Percentiles rank a stretch among this genome's conserved stretches.
These are phyloP conservation scores for Pseudomugil gertrudae DNA, from an alignment of 2,797 vertebrate genomes.

Conservation along the genomic window DNA sequence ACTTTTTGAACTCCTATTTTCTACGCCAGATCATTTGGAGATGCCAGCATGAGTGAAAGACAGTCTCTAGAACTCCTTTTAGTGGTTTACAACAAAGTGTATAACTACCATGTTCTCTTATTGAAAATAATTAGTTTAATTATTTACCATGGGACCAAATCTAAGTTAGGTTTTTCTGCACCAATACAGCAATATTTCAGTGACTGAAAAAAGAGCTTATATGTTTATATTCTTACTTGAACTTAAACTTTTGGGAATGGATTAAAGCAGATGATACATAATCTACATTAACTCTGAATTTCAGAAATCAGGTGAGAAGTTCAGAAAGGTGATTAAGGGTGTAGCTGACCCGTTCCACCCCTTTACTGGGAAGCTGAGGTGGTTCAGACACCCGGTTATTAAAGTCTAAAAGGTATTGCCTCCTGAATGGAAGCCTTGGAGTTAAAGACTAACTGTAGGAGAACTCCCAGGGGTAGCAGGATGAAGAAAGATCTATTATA, in stretches of 20 bases:
- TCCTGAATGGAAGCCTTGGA: too few species aligned
- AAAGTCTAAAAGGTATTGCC: too few species aligned
- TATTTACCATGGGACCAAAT: neutral
- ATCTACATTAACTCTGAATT: neutral
- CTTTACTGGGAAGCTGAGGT: too few species aligned
- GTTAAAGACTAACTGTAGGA: too few species aligned
- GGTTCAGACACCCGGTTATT: too few species aligned
- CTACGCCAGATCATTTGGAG: neutral
- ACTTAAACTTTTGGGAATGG: neutral
- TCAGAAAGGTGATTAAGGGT: too few species aligned
- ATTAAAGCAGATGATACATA: neutral
- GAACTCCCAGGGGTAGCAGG: too few species aligned
- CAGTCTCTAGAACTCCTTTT: neutral
- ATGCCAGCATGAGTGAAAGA: neutral
- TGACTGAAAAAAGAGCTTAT: neutral
- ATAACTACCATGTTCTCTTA: too few species aligned
- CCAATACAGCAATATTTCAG: neutral
- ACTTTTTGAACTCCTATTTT: neutral
- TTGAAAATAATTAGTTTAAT: too few species aligned
- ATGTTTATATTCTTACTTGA: neutral
- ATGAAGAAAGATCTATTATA: too few species aligned
- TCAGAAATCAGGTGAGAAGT: too few species aligned
- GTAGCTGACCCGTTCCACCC: too few species aligned
- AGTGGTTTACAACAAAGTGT: neutral
- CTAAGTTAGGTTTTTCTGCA: neutral